Base-by-base conservation (phyloP, 2,888 invertebrate genomes). In the Lochmaea capreae region DNA sequence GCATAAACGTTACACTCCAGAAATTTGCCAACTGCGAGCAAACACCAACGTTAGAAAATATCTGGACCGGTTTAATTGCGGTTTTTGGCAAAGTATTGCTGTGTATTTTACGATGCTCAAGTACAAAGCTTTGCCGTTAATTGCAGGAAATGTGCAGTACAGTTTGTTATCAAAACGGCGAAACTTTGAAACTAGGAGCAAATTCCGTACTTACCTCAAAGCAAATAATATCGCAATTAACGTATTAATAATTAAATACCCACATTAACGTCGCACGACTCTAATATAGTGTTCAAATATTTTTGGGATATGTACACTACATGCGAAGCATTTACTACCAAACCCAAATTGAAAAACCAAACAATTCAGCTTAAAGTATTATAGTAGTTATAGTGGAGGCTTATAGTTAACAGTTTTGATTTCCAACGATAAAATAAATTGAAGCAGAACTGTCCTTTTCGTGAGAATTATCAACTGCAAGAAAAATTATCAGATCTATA, bases 1-100 rank as follows among this genome's bases (percentile, higher is more conserved):
- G 70, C 70, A 71, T 67, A 57, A 70, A 69, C 65, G 65, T 69
- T 63, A 73, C 66, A 66, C 46, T 57, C 57, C 52, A 61, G 62
- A 46, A 62, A 73, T 70, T 62, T 52, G 65, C 66, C 54, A 73
- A 66, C 66, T 66, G 63, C n/a, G 43, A 63, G 67, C 67, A 57
- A 72, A 72, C 58, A 68, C 22, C 18, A 46, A 57, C 57, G 58
- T 65, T 59, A 54, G 42, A 67, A 63, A 63, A 62, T 67, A 67
- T 43, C 54, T 62, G 52, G 49, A 72, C 67, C 52, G 54, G 22
- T 67, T 72, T n/a, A 42, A 61, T 66, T 67, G 67, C 67, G 67
- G 67, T 67, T 67, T 59, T 67, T 59, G 67, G 59, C 59, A 26
- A 58, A 22, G 58, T 66, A 39, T 66, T 54, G 54, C 49, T 54